These are phyloP conservation scores for Apis florea DNA, from an alignment of 1,140 invertebrate genomes.

Conservation along the genomic window DNA sequence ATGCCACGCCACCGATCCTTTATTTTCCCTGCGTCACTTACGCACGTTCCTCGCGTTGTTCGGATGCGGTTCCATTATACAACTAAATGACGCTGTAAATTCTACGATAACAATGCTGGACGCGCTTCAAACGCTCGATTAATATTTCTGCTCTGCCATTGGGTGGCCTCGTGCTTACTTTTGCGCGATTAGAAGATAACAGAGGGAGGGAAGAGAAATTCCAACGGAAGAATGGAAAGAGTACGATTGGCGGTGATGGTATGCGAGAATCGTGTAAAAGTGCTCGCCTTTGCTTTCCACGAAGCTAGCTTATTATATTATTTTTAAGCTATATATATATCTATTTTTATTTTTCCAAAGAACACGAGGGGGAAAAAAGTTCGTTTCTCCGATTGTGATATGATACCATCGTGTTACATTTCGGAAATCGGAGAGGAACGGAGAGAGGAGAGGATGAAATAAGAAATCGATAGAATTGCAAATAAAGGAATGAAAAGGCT, in stretches of 20 bases:
- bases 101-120: constrained; percentile 24
- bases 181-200: neutral
- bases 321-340: constrained; percentile 41
- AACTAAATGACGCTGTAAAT: constrained; percentile 40
- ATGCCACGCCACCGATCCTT: constrained; percentile 24
- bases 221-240: neutral
- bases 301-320: constrained; percentile 40
- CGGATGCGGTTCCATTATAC: constrained; percentile 28
- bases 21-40: constrained; percentile 42
- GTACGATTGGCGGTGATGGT: neutral
- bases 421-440: too few species aligned
- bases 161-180: neutral
- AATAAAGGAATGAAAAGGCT: neutral
- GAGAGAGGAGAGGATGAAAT: too few species aligned
- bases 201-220: neutral
- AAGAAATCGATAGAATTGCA: neutral
- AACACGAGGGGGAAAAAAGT: too few species aligned
- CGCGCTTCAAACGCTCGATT: constrained; percentile 21
- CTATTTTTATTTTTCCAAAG: constrained; percentile 44
- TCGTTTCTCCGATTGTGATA: too few species aligned
- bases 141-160: constrained; percentile 1
- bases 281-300: constrained; percentile 40
- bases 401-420: too few species aligned
- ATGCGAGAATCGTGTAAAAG: neutral
- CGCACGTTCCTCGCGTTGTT: constrained; percentile 36